A percentile compares a stretch with the other conserved stretches of the same genome.
Evolutionary conservation across 1,140 invertebrate genomes (phyloP).

Genomic region (Caenorhabditis brenneri): DNA sequence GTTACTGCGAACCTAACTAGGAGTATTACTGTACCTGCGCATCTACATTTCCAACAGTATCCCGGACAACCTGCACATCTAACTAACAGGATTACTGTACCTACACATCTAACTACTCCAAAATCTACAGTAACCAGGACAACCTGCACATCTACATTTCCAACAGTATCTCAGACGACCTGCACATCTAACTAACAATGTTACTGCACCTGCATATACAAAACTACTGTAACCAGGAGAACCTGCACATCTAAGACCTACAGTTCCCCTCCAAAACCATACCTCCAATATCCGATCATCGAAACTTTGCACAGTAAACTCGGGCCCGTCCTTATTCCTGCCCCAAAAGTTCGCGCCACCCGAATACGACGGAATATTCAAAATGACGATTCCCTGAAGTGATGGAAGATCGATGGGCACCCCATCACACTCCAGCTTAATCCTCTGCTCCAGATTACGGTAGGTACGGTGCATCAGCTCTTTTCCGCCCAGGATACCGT

Average conservation of each 20-base stretch:
- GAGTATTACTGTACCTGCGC: too few relatives aligned
- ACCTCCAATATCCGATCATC: slow-evolving; percentile 87
- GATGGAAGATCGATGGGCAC: slow-evolving; percentile 88
- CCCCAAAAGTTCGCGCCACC: slow-evolving; percentile 99
- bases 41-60: too few relatives aligned
- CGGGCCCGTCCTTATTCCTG: slow-evolving; percentile 84
- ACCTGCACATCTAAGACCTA: too few relatives aligned
- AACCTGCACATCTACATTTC: too few relatives aligned
- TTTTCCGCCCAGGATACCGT: slow-evolving; percentile 91
- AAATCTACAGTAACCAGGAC: too few relatives aligned
- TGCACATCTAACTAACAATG: too few relatives aligned
- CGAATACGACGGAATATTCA: slow-evolving; percentile 97
- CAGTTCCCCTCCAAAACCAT: background rate
- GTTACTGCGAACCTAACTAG: too few relatives aligned
- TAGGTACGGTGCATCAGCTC: slow-evolving; percentile 84
- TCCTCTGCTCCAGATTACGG: slow-evolving; percentile 92
- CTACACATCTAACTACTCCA: too few relatives aligned
- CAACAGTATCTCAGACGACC: too few relatives aligned
- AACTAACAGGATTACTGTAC: background rate
- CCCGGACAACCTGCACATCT: too few relatives aligned
- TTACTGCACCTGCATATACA: too few relatives aligned
- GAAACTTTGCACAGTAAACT: slow-evolving; percentile 85
- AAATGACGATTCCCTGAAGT: slow-evolving; percentile 91
- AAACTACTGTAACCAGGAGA: too few relatives aligned
- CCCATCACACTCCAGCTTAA: slow-evolving; percentile 89